Base-by-base conservation (phyloP, 2,797 vertebrate genomes). In the Mycteria americana region DNA sequence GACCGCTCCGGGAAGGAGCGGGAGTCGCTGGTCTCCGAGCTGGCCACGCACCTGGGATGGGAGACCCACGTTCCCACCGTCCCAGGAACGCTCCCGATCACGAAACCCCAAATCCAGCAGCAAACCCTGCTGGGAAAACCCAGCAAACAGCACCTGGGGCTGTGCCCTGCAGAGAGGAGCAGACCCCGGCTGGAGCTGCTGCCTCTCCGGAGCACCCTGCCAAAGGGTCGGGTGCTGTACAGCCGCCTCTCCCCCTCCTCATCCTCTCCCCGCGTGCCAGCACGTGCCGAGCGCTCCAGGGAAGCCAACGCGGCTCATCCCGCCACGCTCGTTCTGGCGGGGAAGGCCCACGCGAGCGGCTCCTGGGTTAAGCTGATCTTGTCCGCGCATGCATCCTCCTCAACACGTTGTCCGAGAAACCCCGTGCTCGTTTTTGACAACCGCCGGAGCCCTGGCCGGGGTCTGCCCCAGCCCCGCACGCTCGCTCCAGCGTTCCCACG, bases 251-350 rank as follows among this genome's bases (percentile, higher is more conserved):
- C 48, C 22, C 50, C 19, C 17, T 89, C 79, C 63, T 90, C 54
- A 68, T 63, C 90, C 51, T 84, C 74, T 53, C 64, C 70, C 35
- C 54, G 13, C 8, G 73, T 5, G 6, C 57, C 11, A 18, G 50
- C 21, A 48, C 0, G 0, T 22, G 60, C 28, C 2, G 0, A 46
- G n/a, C 0, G 9, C 84, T 53, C 62, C 4, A 1, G 45, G 31
- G 35, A 82, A 83, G 79, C 46, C 68, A 62, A 0, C 0, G 0
- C 3, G 35, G 53, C 67, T 85, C 57, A 92, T 33, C 22, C 33
- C 65, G 15, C 48, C 45, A 41, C 0, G 4, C 37, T 77, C 0
- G 0, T 23, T 17, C 48, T 35, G 35, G 5, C 6, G 4, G 65
- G 81, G 54, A 25, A 77, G 43, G 12, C 69, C 18, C 4, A 6